Evolutionary conservation across 2,888 invertebrate species (phyloP), one percentile per base, ranked within the genome.

Genomic region (Nebria brevicollis): DNA sequence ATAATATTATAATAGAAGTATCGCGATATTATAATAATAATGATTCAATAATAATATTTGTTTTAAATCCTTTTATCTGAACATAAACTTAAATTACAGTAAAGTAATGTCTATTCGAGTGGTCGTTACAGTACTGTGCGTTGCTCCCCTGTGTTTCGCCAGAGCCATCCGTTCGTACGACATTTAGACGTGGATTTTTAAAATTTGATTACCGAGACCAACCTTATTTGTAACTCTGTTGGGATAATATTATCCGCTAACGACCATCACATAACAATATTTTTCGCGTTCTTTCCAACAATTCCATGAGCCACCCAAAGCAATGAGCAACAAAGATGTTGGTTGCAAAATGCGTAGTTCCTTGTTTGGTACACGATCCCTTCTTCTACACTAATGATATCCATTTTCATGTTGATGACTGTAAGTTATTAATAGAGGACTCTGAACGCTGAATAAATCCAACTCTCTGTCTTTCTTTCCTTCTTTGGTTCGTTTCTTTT

Each of bases 331-430:
- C 70, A 70, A 34, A 25, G 70, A 70, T 68, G 68, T n/a, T 25
- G 34, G 34, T 34, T 34, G 3, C 25, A 15, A 25, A 75, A 43
- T 54, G 54, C 11, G 41, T 42, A 42, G 75, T 13, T 54, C 54
- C 54, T 54, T 54, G 54, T 54, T 54, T 54, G 54, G 43, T 20
- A 75, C 75, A 43, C n/a, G 75, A 25, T 13, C 54, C 73, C 75
- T 68, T 54, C 54, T 34, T 66, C 13, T 66, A 74, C 72, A 73
- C 79, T 80, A 80, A 80, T 80, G 80, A 80, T 80, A 80, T 80
- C 80, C 80, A 80, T 80, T 80, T 80, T 80, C 75, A 80, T 80
- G 80, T 72, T 80, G 80, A 80, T 80, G 80, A 80, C 80, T 80
- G 80, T 80, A 80, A 80, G 80, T 80, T 80, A 80, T 80, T 80